A percentile compares a stretch with the other conserved stretches of the same genome.
phyloP scores from a whole-genome alignment of 2,888 invertebrate genomes.

The Mystacides longicornis region DNA sequence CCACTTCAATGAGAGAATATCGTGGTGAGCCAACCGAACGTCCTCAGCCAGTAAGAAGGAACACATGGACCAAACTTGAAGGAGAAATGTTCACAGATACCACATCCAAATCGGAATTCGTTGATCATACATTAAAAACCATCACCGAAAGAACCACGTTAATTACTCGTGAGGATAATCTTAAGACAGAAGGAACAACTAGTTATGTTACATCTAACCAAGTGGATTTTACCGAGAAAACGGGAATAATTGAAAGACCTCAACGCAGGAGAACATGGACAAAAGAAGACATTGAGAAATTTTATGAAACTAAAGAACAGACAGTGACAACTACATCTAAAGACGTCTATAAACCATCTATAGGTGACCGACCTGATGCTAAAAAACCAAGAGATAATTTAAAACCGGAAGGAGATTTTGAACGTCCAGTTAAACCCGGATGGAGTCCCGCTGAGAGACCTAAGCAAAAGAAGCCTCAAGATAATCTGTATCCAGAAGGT shows the following conservation, averaged over 20 bases:
- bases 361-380: conserved; percentile 33
- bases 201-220: conserved; percentile 58
- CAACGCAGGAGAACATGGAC: conserved; percentile 60
- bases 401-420: conserved; percentile 43
- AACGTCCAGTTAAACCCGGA: conserved; percentile 32
- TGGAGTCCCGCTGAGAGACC: conserved; percentile 33
- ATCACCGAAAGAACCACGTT: conserved; percentile 52
- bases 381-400: conserved; percentile 43
- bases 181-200: conserved; percentile 61
- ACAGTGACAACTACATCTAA: conserved; percentile 58
- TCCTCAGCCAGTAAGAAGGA: conserved; percentile 58
- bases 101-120: conserved; percentile 57
- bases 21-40: conserved; percentile 60
- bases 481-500: conserved; percentile 41
- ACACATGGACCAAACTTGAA: conserved; percentile 72
- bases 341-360: conserved; percentile 52
- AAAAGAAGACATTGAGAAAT: conserved; percentile 65
- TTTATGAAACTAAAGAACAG: conserved; percentile 51
- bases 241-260: conserved; percentile 49
- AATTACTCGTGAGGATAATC: conserved; percentile 55
- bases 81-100: conserved; percentile 66
- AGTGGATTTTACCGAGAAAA: conserved; percentile 55
- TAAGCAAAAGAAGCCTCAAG: conserved; percentile 36
- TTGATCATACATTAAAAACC: conserved; percentile 52
- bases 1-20: conserved; percentile 62